Conservation (phyloP, 2,888 invertebrate species). For the Drosophila silvestris region DNA sequence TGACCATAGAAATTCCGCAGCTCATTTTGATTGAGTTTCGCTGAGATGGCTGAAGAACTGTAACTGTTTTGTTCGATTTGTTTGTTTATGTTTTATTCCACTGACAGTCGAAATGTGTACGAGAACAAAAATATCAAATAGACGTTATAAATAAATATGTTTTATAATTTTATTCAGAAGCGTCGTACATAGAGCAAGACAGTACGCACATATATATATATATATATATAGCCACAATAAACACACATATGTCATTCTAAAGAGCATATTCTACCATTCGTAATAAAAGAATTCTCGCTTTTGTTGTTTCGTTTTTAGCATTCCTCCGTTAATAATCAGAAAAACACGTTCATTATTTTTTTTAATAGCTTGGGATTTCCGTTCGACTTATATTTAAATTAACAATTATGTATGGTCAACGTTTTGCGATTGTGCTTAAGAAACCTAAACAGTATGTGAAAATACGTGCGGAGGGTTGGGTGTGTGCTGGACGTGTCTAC, state of each 20-base stretch:
- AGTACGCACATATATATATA: slow-evolving; percentile 6
- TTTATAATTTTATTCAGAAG: slow-evolving; percentile 48
- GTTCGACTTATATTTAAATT: slow-evolving; percentile 50
- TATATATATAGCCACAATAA: background rate
- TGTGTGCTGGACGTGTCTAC: background rate
- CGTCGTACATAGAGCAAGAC: slow-evolving; percentile 21
- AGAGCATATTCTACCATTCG: slow-evolving; percentile 20
- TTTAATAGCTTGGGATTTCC: slow-evolving; percentile 29
- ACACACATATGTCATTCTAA: slow-evolving; percentile 30
- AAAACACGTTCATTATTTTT: slow-evolving; percentile 50
- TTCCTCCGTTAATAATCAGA: slow-evolving; percentile 36
- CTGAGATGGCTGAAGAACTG: slow-evolving; percentile 45
- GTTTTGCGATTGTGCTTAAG: slow-evolving; percentile 28
- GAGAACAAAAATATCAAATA: slow-evolving; percentile 40
- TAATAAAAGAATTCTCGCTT: slow-evolving; percentile 4
- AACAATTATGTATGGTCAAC: slow-evolving; percentile 45
- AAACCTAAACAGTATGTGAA: slow-evolving; percentile 9
- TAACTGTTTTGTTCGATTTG: slow-evolving; percentile 44
- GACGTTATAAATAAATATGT: slow-evolving; percentile 41
- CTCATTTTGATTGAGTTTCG: slow-evolving; percentile 86
- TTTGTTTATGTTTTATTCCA: slow-evolving; percentile 5
- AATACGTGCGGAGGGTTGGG: background rate
- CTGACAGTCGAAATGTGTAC: slow-evolving; percentile 17
- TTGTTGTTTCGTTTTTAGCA: slow-evolving; percentile 8
- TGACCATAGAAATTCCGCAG: slow-evolving; percentile 92